Evolutionary conservation across 2,113 vertebrate species (phyloP).

Genomic region (Hymenochirus boettgeri): DNA sequence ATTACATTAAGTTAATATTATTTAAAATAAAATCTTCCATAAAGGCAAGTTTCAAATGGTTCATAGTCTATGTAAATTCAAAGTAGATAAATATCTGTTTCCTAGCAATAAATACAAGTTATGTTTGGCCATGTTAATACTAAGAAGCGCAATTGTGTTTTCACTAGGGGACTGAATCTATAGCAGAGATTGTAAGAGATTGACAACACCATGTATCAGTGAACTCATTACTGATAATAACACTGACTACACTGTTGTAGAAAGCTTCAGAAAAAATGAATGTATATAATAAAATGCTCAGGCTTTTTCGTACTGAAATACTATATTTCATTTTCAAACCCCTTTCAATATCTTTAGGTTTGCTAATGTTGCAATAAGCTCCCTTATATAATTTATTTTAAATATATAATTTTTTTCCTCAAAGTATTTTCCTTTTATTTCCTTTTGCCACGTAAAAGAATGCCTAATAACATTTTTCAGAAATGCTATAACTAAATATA

Average conservation of each 20-base stretch:
- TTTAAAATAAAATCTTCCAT: constrained; percentile 1
- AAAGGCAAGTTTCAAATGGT: constrained; percentile 7
- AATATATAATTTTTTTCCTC: constrained; percentile 13
- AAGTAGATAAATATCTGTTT: constrained; percentile 27
- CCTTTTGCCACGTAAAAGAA: not conserved
- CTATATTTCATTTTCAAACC: constrained; percentile 20
- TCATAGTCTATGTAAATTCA: constrained; percentile 31
- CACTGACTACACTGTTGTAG: constrained; percentile 12
- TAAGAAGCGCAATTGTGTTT: constrained; percentile 33
- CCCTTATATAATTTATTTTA: constrained; percentile 16
- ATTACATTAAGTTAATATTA: not conserved
- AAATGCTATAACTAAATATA: not conserved
- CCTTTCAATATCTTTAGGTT: constrained; percentile 23
- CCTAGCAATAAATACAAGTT: constrained; percentile 21
- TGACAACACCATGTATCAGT: constrained; percentile 36
- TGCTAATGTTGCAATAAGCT: not conserved
- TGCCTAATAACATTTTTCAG: not conserved
- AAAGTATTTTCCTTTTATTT: constrained; percentile 6
- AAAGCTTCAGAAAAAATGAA: constrained; percentile 8
- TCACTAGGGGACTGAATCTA: constrained; percentile 26
- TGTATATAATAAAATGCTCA: constrained; percentile 4
- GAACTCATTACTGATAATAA: constrained; percentile 40
- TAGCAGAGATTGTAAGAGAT: constrained; percentile 20
- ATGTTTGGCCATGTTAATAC: constrained; percentile 24
- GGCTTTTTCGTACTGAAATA: constrained; percentile 19